Conservation (phyloP, 2,888 invertebrate genomes). For the Ophion slaviceki region DNA sequence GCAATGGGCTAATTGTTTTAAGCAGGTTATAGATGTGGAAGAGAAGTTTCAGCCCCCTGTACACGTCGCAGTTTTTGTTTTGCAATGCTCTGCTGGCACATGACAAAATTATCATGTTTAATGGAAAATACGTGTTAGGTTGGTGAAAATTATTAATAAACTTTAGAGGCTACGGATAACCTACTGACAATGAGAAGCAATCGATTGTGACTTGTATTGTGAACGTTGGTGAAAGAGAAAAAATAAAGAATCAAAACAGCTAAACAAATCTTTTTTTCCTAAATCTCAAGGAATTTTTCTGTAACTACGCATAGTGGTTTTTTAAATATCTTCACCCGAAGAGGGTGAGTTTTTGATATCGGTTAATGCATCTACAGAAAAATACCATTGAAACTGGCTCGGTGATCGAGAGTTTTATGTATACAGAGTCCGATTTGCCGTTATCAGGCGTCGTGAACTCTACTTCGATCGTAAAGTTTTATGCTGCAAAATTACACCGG, state of each 20-base stretch:
- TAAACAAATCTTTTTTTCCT: neutral
- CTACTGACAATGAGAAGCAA: too few relatives aligned
- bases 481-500: constrained; percentile 17
- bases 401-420: neutral
- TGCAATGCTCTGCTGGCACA: neutral
- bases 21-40: neutral
- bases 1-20: neutral
- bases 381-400: neutral
- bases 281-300: neutral
- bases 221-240: neutral
- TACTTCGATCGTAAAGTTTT: constrained; percentile 38
- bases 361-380: neutral
- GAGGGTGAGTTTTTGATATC: neutral
- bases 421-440: constrained; percentile 1
- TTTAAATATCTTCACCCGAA: neutral
- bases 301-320: neutral
- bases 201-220: too few relatives aligned
- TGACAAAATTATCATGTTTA: neutral
- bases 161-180: too few relatives aligned
- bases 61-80: neutral
- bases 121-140: too few relatives aligned
- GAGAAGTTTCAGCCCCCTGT: neutral
- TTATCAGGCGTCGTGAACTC: constrained; percentile 12
- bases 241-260: neutral
- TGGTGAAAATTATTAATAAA: too few relatives aligned